phyloP scores from a whole-genome alignment of 2,797 vertebrate species.

The Enteromius viviparus region DNA sequence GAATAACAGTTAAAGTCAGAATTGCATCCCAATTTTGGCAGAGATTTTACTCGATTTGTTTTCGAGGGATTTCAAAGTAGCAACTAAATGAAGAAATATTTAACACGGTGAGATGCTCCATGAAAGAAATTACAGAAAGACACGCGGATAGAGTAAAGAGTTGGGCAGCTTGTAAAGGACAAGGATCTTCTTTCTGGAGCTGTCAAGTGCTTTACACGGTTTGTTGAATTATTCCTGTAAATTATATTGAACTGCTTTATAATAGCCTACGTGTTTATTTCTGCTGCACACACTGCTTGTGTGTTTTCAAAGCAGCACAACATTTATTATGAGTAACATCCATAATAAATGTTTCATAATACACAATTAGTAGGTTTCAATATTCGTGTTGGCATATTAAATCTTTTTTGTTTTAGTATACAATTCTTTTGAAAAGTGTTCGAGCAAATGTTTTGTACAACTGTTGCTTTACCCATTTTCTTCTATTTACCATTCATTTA shows the following conservation, averaged over 20 bases:
- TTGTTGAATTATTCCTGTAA: constrained; percentile 29
- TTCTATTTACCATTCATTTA: background rate
- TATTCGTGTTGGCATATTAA: background rate
- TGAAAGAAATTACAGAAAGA: constrained; percentile 44
- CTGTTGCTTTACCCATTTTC: constrained; percentile 7
- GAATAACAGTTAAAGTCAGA: background rate
- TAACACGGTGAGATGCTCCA: constrained; percentile 63
- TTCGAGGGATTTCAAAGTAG: background rate
- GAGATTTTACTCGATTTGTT: background rate
- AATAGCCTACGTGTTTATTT: background rate
- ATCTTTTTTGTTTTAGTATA: background rate
- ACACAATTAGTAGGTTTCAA: background rate
- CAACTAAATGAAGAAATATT: constrained; percentile 24
- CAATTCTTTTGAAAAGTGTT: background rate
- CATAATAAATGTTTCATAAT: too few species aligned
- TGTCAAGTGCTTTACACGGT: constrained; percentile 70
- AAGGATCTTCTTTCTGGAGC: constrained; percentile 50
- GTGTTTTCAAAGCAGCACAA: background rate
- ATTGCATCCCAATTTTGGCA: constrained; percentile 10
- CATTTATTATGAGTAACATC: background rate
- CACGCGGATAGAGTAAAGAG: constrained; percentile 68
- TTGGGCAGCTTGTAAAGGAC: constrained; percentile 62
- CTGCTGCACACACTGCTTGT: background rate
- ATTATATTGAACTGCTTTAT: background rate
- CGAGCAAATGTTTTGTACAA: background rate